Conservation (phyloP, 2,888 invertebrate species). For the Nomada hirtipes region DNA sequence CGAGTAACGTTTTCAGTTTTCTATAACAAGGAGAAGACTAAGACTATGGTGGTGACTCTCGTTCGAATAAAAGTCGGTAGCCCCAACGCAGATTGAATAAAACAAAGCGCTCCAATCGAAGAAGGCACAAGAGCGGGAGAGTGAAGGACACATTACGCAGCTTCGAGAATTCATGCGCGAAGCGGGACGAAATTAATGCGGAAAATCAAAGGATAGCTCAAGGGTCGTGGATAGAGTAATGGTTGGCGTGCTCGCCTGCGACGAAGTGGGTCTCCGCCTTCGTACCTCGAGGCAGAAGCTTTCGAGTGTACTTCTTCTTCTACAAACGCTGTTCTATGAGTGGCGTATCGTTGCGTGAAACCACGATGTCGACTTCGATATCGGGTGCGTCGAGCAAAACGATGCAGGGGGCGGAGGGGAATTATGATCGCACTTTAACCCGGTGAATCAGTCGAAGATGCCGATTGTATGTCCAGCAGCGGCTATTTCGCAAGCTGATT, state of each 20-base stretch:
- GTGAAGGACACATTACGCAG: neutral
- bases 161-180: neutral
- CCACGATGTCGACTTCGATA: too few relatives aligned
- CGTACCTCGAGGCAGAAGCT: constrained; percentile 23
- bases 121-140: neutral
- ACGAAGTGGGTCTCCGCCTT: constrained; percentile 30
- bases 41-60: neutral
- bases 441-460: constrained; percentile 52
- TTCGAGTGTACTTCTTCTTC: constrained; percentile 35
- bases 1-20: neutral
- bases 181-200: constrained; percentile 24
- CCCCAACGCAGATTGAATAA: neutral
- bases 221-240: constrained; percentile 23
- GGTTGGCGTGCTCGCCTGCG: constrained; percentile 29
- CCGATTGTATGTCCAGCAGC: constrained; percentile 55
- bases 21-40: neutral
- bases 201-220: constrained; percentile 14
- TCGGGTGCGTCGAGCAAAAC: neutral
- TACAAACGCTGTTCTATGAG: constrained; percentile 15
- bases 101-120: neutral
- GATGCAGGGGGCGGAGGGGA: constrained; percentile 72
- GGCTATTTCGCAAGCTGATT: constrained; percentile 57
- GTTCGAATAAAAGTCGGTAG: neutral
- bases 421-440: constrained; percentile 78
- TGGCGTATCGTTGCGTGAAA: constrained; percentile 1